Percentiles rank a stretch among this genome's conserved stretches.
Evolutionary conservation across 37 sponge, comb jelly and placozoan species (phyloP).

Genomic region (Ephydatia muelleri): DNA sequence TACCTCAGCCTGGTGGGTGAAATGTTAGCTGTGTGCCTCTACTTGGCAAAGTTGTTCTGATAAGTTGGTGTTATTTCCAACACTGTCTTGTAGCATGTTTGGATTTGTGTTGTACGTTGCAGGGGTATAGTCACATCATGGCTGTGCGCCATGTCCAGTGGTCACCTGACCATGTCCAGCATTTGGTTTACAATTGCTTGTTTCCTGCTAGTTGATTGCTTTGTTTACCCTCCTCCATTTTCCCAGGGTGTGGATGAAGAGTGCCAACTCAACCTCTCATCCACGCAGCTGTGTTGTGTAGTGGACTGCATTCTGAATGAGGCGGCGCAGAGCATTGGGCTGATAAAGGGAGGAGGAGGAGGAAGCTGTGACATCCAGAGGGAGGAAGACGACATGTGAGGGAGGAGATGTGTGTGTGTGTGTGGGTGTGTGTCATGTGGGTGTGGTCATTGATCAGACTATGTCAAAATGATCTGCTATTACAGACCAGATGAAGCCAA

Average conservation of each 20-base stretch:
- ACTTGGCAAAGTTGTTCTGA: background rate
- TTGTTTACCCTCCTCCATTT: background rate
- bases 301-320: slow-evolving; percentile 51
- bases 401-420: too few relatives aligned
- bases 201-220: too few relatives aligned
- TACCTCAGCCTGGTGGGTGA: slow-evolving; percentile 53
- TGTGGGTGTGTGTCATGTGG: background rate
- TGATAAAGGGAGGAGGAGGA: background rate
- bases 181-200: background rate
- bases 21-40: too few relatives aligned
- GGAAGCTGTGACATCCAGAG: background rate
- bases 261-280: slow-evolving; percentile 36
- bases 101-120: background rate
- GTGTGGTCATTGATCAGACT: background rate
- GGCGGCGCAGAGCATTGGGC: slow-evolving; percentile 14
- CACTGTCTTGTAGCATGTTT: background rate
- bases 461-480: background rate
- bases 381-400: background rate
- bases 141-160: background rate
- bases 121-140: background rate
- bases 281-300: slow-evolving; percentile 41
- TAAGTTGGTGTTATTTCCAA: background rate
- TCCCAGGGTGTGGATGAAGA: slow-evolving; percentile 57
- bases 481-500: slow-evolving; percentile 21
- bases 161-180: background rate